phyloP scores from a whole-genome alignment of 2,113 vertebrate species.

The Salvelinus fontinalis region DNA sequence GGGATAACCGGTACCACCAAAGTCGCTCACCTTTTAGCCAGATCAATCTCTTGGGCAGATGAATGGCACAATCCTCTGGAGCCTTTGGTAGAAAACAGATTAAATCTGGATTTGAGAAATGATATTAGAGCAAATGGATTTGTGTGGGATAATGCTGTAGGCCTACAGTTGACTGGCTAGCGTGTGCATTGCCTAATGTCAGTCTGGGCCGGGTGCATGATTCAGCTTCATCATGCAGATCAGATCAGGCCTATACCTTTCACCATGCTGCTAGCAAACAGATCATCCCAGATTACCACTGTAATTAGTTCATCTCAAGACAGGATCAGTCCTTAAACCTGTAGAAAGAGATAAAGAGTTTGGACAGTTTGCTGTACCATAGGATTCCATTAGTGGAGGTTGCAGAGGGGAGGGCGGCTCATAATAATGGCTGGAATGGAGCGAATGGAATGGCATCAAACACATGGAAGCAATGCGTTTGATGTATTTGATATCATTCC shows the following conservation, averaged over 20 bases:
- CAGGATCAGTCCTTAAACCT: conserved; percentile 5
- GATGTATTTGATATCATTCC: too few species aligned
- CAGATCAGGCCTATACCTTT: background rate
- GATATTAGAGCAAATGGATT: background rate
- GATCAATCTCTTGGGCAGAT: background rate
- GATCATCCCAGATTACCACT: conserved; percentile 20
- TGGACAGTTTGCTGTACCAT: background rate
- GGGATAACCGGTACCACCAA: too few species aligned
- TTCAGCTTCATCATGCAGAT: background rate
- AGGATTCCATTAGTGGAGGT: too few species aligned
- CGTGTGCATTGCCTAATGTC: background rate
- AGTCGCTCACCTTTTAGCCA: too few species aligned
- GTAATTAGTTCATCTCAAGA: conserved; percentile 7
- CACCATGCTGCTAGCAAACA: background rate
- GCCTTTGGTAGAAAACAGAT: conserved; percentile 1
- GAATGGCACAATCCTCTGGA: conserved; percentile 1
- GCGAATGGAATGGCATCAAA: too few species aligned
- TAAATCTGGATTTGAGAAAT: conserved; percentile 14
- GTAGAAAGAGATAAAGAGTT: background rate
- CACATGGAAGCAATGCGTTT: too few species aligned
- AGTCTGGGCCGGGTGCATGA: too few species aligned
- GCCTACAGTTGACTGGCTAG: background rate
- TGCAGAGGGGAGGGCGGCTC: too few species aligned
- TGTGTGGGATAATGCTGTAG: background rate
- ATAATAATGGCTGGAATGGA: too few species aligned